phyloP scores from a whole-genome alignment of 1,140 invertebrate genomes.

The Anthonomus grandis region DNA sequence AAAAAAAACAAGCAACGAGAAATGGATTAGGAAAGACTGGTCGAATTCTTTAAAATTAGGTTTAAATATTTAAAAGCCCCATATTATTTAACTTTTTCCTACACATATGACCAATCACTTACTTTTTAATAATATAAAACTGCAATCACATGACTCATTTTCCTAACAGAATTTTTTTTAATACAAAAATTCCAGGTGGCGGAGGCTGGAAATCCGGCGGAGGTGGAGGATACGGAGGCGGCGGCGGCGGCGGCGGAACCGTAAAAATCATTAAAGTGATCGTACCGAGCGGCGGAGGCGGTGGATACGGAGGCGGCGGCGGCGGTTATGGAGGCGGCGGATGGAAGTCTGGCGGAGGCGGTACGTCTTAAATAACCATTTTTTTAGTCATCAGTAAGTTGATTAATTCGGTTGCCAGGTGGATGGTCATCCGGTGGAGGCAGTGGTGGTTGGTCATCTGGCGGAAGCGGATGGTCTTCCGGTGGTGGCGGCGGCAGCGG shows the following conservation, averaged over 20 bases:
- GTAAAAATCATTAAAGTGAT: slow-evolving; percentile 1
- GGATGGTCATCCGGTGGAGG: neutral
- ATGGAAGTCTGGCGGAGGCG: slow-evolving; percentile 19
- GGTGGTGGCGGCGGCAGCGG: slow-evolving; percentile 13
- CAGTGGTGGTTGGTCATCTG: slow-evolving; percentile 13
- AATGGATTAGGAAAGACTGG: too few relatives aligned
- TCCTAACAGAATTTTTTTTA: too few relatives aligned
- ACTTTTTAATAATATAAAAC: too few relatives aligned
- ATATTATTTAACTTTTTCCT: too few relatives aligned
- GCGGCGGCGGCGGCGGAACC: slow-evolving; percentile 3
- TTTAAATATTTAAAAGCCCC: too few relatives aligned
- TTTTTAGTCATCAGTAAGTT: too few relatives aligned
- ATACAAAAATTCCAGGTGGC: too few relatives aligned
- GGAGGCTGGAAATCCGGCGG: slow-evolving; percentile 22
- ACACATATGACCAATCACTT: too few relatives aligned
- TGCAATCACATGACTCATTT: too few relatives aligned
- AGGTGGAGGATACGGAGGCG: slow-evolving; percentile 6
- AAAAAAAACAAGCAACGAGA: too few relatives aligned
- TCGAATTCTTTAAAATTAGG: too few relatives aligned
- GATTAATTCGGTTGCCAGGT: neutral
- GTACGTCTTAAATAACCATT: neutral
- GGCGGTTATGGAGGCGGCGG: neutral
- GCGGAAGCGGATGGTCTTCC: slow-evolving; percentile 7
- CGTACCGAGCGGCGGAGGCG: neutral
- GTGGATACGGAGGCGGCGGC: neutral